A percentile compares a stretch with the other conserved stretches of the same genome.
phyloP scores from a whole-genome alignment of 2,888 invertebrate genomes.

The Harpagoxenus sublaevis region DNA sequence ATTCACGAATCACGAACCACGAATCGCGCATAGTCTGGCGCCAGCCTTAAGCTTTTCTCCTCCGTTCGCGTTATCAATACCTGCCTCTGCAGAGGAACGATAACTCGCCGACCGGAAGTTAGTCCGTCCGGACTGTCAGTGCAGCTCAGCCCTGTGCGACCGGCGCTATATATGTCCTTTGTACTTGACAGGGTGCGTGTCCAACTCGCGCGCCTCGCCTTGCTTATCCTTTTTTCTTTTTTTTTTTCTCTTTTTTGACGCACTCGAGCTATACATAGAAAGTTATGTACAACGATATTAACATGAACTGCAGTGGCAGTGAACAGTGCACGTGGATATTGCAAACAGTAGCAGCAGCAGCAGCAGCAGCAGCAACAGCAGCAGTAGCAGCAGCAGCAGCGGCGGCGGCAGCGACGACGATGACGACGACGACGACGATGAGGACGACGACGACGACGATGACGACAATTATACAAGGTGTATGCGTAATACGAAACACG shows the following conservation, averaged over 20 bases:
- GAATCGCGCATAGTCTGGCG: too few relatives aligned
- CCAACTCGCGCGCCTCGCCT: slow-evolving; percentile 73
- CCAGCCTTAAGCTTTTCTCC: neutral
- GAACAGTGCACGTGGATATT: slow-evolving; percentile 86
- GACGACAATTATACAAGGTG: slow-evolving; percentile 76
- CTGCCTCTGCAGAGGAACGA: neutral
- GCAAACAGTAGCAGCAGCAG: slow-evolving; percentile 83
- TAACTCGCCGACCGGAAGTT: neutral
- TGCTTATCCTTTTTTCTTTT: slow-evolving; percentile 49
- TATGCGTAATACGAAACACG: slow-evolving; percentile 84
- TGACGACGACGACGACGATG: slow-evolving; percentile 29
- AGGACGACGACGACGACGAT: slow-evolving; percentile 71
- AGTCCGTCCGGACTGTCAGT: slow-evolving; percentile 18
- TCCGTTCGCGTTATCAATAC: neutral
- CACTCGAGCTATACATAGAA: slow-evolving; percentile 76
- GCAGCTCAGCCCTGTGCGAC: slow-evolving; percentile 53
- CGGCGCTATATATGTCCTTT: slow-evolving; percentile 54
- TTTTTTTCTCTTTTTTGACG: slow-evolving; percentile 62
- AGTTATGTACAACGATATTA: slow-evolving; percentile 82
- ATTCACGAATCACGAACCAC: too few relatives aligned
- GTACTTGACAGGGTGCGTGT: slow-evolving; percentile 58
- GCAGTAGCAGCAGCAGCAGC: slow-evolving; percentile 57
- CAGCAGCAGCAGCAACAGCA: slow-evolving; percentile 73
- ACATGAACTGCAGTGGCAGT: slow-evolving; percentile 86
- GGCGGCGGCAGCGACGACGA: slow-evolving; percentile 75